Evolutionary conservation across 2,888 invertebrate genomes (phyloP).

Genomic region (Eudasyphora cyanicolor): DNA sequence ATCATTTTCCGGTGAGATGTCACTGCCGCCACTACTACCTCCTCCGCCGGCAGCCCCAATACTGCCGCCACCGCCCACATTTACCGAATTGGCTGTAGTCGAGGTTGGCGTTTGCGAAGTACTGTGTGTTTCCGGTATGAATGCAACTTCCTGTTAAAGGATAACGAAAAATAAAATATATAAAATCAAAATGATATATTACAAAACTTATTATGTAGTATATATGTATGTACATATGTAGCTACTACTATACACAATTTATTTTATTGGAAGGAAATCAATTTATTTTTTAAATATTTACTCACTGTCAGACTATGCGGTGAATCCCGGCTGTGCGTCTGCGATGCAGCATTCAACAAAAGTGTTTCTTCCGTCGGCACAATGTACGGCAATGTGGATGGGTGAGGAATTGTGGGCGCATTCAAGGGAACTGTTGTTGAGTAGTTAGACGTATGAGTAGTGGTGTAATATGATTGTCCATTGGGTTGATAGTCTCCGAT

Average conservation of each 20-base stretch:
- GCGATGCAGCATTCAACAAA: conserved; percentile 81
- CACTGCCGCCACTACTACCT: conserved; percentile 68
- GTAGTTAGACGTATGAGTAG: conserved; percentile 74
- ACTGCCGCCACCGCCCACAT: conserved; percentile 72
- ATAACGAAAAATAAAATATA: background rate
- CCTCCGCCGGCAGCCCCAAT: too few relatives aligned
- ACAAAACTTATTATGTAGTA: too few relatives aligned
- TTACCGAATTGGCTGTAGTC: conserved; percentile 84
- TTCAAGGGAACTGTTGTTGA: conserved; percentile 71
- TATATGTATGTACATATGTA: background rate
- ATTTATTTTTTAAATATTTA: conserved; percentile 24
- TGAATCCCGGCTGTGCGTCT: conserved; percentile 83
- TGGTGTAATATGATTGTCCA: conserved; percentile 85
- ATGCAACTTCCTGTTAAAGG: conserved; percentile 77
- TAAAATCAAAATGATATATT: too few relatives aligned
- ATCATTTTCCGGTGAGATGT: conserved; percentile 75
- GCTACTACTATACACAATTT: too few relatives aligned
- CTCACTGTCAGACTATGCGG: conserved; percentile 87
- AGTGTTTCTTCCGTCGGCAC: conserved; percentile 86
- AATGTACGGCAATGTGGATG: conserved; percentile 82
- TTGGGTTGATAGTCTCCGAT: conserved; percentile 83
- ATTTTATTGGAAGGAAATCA: too few relatives aligned
- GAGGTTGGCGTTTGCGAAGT: conserved; percentile 81
- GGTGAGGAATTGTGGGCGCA: conserved; percentile 78
- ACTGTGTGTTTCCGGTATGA: conserved; percentile 78